Evolutionary conservation across 92 coral and sea anemone species (phyloP), one percentile per base, ranked within the genome.

Genomic region (Muricea muricata): DNA sequence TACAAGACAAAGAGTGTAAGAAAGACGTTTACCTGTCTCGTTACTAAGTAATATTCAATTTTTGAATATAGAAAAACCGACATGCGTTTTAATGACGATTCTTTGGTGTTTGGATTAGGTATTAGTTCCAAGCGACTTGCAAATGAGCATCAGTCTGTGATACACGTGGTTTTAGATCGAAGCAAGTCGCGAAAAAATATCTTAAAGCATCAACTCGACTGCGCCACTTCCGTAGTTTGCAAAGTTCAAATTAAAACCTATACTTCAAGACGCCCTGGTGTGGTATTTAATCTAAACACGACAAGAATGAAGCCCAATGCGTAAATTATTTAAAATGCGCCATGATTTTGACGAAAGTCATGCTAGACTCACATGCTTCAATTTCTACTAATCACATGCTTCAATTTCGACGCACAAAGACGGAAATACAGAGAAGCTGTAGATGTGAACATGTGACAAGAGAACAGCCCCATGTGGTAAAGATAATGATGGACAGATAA

Each of bases 261-360:
- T 11, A 63, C 70, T 26, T 63, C 18, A 18, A 63, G 70, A 8
- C 70, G 70, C 70, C 70, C 70, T 63, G 70, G 12, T 63, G 70
- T 26, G 70, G 70, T 28, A 63, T 63, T 63, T 63, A 0, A 63
- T 63, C 70, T 63, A 63, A 28, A 63, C 37, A 28, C 70, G 70
- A n/a, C n/a, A n/a, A n/a, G 70, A 9, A 63, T 63, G n/a, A 63
- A 63, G 70, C 70, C 35, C 28, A n/a, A 57, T 25, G n/a, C n/a
- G n/a, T n/a, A n/a, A n/a, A n/a, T n/a, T n/a, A n/a, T n/a, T n/a
- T n/a, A n/a, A n/a, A n/a, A n/a, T n/a, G n/a, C n/a, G n/a, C n/a
- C n/a, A n/a, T n/a, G n/a, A n/a, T n/a, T n/a, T n/a, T n/a, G n/a
- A n/a, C n/a, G n/a, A n/a, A n/a, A n/a, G n/a, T n/a, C n/a, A n/a